Evolutionary conservation across 2,113 vertebrate species (phyloP), one percentile per base, ranked within the genome.

Genomic region (Gallinago media): DNA sequence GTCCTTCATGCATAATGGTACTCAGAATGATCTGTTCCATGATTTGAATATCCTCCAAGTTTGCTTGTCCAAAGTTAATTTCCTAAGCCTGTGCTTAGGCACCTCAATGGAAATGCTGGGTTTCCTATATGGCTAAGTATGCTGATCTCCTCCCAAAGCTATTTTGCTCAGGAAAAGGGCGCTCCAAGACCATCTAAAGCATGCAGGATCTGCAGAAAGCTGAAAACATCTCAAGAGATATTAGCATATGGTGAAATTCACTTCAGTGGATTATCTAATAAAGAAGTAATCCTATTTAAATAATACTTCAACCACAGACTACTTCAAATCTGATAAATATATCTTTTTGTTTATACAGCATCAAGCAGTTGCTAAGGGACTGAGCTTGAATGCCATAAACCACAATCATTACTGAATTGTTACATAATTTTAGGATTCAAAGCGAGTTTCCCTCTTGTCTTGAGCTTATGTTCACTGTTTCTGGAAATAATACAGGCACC

Each of bases 231-330:
- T 81, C 3, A 0, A 77, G 78, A 93, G 80, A 65, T 66, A 81
- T 38, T 82, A 90, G 61, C 80, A 91, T 83, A 90, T 49, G 76
- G 82, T 90, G 65, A 93, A 93, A 91, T 72, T 94, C 61, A 96
- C 83, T 96, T 95, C 77, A 92, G 47, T 86, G 93, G 81, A 91
- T 95, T 93, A 94, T 85, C 74, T 79, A 92, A 89, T 79, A 74
- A 71, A 75, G 70, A 89, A 96, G 23, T 81, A 96, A 96, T 90
- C 76, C 90, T 92, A 90, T 94, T 96, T 91, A 93, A 91, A 86
- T 87, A 96, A 94, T 70, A 95, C 11, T 3, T 36, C 59, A 92
- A 88, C 85, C 74, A 94, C 81, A 96, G 86, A 87, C 80, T 71
- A 94, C 67, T 85, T 94, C 44, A 89, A 81, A 91, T 94, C 71